A percentile compares a stretch with the other conserved stretches of the same genome.
phyloP scores from a whole-genome alignment of 2,113 vertebrate species.

The Plestiodon gilberti region DNA sequence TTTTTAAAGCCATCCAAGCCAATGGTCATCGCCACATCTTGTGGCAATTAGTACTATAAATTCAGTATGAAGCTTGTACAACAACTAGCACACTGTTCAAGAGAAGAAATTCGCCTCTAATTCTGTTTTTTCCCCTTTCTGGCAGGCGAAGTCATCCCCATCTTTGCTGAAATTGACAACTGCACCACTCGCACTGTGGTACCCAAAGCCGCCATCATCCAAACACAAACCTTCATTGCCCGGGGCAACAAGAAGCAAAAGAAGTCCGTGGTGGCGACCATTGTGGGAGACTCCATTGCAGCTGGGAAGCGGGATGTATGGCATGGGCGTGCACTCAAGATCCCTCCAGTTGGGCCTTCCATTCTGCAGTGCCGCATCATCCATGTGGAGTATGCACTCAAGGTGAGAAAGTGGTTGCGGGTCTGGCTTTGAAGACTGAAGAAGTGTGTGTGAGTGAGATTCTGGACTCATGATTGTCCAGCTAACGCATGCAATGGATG shows the following conservation, averaged over 20 bases:
- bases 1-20: no score
- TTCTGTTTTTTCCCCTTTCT: background rate
- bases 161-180: constrained; percentile 95
- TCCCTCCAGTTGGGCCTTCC: constrained; percentile 92
- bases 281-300: constrained; percentile 82
- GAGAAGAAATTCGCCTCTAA: background rate
- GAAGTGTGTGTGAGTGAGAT: no score
- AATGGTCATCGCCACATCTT: no score
- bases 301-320: constrained; percentile 84
- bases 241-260: constrained; percentile 94
- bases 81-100: background rate
- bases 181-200: constrained; percentile 83
- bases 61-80: no score
- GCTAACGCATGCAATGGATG: background rate
- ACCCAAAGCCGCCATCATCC: constrained; percentile 90
- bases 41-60: no score
- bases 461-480: no score
- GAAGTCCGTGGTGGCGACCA: constrained; percentile 85
- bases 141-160: constrained; percentile 92
- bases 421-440: no score
- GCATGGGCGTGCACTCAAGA: constrained; percentile 91
- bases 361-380: constrained; percentile 94
- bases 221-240: constrained; percentile 94
- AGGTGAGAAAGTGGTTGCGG: constrained; percentile 75
- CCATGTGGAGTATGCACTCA: constrained; percentile 92